Base-by-base conservation (phyloP, 2,113 vertebrate species). In the Ahaetulla prasina region DNA sequence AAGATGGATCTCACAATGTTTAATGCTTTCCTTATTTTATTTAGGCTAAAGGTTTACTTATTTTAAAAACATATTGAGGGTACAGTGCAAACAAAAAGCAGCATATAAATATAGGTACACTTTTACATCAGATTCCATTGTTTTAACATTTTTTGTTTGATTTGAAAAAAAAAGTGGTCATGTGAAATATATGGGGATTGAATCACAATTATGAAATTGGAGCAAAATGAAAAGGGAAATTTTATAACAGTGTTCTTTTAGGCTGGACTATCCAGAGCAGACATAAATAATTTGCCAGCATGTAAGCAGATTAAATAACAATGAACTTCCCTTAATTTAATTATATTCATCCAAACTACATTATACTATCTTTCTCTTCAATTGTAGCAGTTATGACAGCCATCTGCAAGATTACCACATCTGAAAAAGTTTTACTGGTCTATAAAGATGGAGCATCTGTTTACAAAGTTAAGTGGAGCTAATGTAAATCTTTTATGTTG, bases 41-140 rank as follows among this genome's bases (percentile, higher is more conserved):
- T 45, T 91, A 45, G 80, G 22, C 3, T 53, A 94, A 92, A 11
- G 89, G 91, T 92, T 1, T 27, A 96, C 90, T 25, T 55, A 30
- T 93, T 95, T 95, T 91, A 91, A 90, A 93, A 93, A 91, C 47
- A 9, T 53, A 52, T 45, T 74, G 10, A 88, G 53, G 92, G 27
- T 43, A 92, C 30, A 93, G 93, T 84, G 3, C 60, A 96, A 92
- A 90, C 89, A 89, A 87, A 27, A 53, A 88, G 63, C 53, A 68
- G 6, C 53, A 68, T 91, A 92, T 30, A 53, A 20, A 88, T 88
- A 87, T 55, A 91, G 85, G 25, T 91, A 20, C 35, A 22, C 23
- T 18, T 8, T 39, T 90, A 92, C 63, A 86, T 0, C 16, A 89
- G 90, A 95, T 27, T 27, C 90, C 87, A 85, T 89, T 85, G 0